phyloP scores from a whole-genome alignment of 2,797 vertebrate species.

The Xiphophorus birchmanni region DNA sequence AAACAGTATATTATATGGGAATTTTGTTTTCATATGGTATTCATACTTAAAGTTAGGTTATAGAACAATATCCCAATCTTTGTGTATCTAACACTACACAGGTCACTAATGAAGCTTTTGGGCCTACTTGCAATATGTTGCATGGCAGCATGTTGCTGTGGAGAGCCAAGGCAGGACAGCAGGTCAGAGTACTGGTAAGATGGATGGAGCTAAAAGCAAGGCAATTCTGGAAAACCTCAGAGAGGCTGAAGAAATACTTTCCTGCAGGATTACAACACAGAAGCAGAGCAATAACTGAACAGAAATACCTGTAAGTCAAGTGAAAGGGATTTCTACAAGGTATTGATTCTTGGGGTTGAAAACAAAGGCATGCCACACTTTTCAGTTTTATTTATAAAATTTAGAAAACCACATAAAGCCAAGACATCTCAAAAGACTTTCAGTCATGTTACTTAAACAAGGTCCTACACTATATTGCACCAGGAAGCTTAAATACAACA shows the following conservation, averaged over 20 bases:
- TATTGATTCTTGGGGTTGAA: not conserved
- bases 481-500: not conserved
- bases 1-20: not conserved
- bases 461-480: not conserved
- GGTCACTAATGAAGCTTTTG: not conserved
- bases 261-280: not conserved
- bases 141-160: not conserved
- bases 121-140: not conserved
- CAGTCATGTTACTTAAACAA: too few relatives aligned
- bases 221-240: not conserved
- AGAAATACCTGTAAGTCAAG: not conserved
- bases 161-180: not conserved
- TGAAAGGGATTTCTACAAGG: not conserved
- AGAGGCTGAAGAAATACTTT: not conserved
- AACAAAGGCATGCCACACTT: constrained; percentile 2
- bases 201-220: not conserved
- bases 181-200: not conserved
- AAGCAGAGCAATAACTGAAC: not conserved
- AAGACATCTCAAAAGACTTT: not conserved
- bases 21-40: not conserved
- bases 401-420: not conserved
- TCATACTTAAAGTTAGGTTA: not conserved
- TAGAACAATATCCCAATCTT: not conserved
- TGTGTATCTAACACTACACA: not conserved
- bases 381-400: not conserved